A percentile compares a stretch with the other conserved stretches of the same genome.
Conservation (phyloP, 2,113 vertebrate species). For the Strix uralensis region DNA sequence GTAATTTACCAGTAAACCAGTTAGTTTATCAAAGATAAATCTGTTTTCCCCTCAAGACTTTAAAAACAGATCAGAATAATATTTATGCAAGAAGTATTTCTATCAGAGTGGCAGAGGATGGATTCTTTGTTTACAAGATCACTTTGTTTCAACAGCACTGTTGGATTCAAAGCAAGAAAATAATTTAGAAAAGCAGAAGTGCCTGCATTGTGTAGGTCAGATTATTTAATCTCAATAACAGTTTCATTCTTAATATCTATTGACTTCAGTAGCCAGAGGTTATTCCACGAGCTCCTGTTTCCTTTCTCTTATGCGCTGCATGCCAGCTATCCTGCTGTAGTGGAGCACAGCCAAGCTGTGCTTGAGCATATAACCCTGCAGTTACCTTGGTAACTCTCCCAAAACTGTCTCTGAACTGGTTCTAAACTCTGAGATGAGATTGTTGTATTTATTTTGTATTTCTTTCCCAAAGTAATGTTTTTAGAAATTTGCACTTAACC, state of each 20-base stretch:
- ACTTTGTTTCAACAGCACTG: not conserved
- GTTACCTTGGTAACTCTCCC: not conserved
- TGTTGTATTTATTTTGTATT: not conserved
- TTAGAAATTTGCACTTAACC: not conserved
- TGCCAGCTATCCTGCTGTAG: not conserved
- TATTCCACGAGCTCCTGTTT: not conserved
- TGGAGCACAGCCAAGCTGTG: not conserved
- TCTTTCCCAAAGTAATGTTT: not conserved
- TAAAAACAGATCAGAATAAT: not conserved
- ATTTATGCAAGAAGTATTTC: not conserved
- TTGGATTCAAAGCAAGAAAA: not conserved
- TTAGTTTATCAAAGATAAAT: not conserved
- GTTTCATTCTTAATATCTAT: not conserved
- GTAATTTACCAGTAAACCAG: not conserved
- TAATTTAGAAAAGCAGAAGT: not conserved
- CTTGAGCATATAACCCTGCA: not conserved
- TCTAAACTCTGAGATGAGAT: not conserved
- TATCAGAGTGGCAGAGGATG: not conserved
- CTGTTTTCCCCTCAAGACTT: not conserved
- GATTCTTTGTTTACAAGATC: not conserved
- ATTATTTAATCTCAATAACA: not conserved
- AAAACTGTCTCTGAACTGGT: not conserved
- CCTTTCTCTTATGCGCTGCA: not conserved
- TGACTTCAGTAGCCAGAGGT: not conserved
- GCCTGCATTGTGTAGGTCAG: not conserved